Conservation (phyloP, 1,140 invertebrate genomes). For the Apis florea region DNA sequence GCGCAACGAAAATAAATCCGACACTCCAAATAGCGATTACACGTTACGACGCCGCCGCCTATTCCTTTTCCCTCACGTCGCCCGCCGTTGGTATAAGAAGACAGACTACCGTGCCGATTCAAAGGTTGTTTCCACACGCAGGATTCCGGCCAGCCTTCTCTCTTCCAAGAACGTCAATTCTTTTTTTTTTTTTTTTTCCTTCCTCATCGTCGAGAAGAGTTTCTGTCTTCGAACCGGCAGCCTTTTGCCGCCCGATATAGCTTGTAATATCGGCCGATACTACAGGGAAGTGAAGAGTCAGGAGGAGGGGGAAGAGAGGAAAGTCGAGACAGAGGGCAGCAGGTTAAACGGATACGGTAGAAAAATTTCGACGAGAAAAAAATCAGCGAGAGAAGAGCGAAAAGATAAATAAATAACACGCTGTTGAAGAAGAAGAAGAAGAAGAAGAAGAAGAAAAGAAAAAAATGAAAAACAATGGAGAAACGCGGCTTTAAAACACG, state of each 20-base stretch:
- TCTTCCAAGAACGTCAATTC: constrained; percentile 49
- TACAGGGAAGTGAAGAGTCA: background rate
- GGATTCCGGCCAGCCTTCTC: constrained; percentile 30
- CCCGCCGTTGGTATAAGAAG: background rate
- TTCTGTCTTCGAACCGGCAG: background rate
- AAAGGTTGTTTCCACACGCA: constrained; percentile 44
- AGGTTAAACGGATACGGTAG: background rate
- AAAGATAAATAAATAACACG: background rate
- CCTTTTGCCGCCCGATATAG: constrained; percentile 28
- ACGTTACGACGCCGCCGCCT: constrained; percentile 50
- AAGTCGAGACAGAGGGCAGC: background rate
- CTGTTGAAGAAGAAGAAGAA: background rate
- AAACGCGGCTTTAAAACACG: background rate
- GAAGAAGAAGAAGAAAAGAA: background rate
- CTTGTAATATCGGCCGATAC: constrained; percentile 33
- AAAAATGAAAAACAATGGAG: background rate
- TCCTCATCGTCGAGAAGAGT: background rate
- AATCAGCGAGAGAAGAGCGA: background rate
- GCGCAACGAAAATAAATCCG: constrained; percentile 60
- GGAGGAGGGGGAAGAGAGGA: no score
- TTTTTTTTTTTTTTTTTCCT: background rate
- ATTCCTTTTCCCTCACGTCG: constrained; percentile 24
- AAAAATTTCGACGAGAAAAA: background rate
- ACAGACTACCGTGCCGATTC: constrained; percentile 33
- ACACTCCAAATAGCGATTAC: constrained; percentile 59